Base-by-base conservation (phyloP, 2,797 vertebrate genomes). In the Oophaga sylvatica region DNA sequence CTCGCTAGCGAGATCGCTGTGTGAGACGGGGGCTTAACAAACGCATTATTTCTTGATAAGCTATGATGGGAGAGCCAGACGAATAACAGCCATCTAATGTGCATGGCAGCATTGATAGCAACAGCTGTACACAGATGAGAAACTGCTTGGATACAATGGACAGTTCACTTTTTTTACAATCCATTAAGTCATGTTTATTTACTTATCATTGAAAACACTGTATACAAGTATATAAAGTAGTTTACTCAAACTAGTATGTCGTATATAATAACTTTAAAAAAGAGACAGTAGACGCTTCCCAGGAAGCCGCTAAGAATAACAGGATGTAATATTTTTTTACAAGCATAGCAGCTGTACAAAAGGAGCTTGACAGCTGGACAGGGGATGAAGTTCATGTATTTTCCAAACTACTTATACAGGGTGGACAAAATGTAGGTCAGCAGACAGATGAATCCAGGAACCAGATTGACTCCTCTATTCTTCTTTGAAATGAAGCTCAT, bases 301-400 rank as follows among this genome's bases (percentile, higher is more conserved):
- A 93, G 93, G 94, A 94, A 93, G 87, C 87, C 83, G 86, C 90
- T 83, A 85, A 91, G 90, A 93, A 94, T 92, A 93, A 91, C 94
- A 94, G 93, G 93, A 94, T 94, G 82, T 68, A 88, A 90, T 89
- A 90, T 91, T 91, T 85, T 41, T 53, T 92, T 90, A 81, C 0
- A 0, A 86, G 88, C 87, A 53, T 76, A 81, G 83, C 20, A 56
- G 90, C 91, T 86, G 60, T 68, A 87, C 60, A 65, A 60, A 79
- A 7, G 6, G 87, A 85, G 84, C 85, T 1, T 48, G 89, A 89
- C 91, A 93, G 90, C 90, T 92, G 90, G 83, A 63, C 75, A 26
- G 82, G 63, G 63, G 62, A 22, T n/a, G 5, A 76, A 8, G 75
- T 77, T 56, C 48, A 77, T 56, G 2, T 2, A 56, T 56, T 77